phyloP scores from a whole-genome alignment of 2,797 vertebrate genomes.

The Rousettus madagascariensis region DNA sequence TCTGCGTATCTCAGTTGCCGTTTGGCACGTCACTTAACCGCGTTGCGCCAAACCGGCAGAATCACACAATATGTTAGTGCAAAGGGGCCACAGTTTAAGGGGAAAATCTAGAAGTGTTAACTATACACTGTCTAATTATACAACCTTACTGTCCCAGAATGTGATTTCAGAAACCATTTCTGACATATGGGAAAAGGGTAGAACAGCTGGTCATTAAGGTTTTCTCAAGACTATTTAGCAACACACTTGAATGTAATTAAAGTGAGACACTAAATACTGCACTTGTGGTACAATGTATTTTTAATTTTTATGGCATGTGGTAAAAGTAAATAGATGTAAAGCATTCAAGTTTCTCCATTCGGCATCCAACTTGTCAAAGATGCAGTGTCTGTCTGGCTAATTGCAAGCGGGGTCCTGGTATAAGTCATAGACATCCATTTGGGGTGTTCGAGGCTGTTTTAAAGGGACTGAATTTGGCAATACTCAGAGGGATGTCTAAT shows the following conservation, averaged over 20 bases:
- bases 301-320: conserved; percentile 88
- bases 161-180: conserved; percentile 87
- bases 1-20: conserved; percentile 82
- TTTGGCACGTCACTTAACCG: conserved; percentile 80
- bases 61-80: conserved; percentile 84
- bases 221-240: conserved; percentile 90
- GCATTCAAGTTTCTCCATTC: conserved; percentile 80
- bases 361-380: conserved; percentile 82
- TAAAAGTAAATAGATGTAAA: conserved; percentile 87
- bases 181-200: conserved; percentile 89
- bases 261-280: conserved; percentile 86
- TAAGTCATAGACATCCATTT: conserved; percentile 19
- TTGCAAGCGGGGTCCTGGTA: conserved; percentile 28
- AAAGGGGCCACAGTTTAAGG: conserved; percentile 84
- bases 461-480: not conserved
- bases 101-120: conserved; percentile 87
- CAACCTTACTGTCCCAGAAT: conserved; percentile 88
- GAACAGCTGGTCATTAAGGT: conserved; percentile 91
- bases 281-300: conserved; percentile 88
- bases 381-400: conserved; percentile 46
- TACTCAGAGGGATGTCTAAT: not conserved
- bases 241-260: conserved; percentile 90
- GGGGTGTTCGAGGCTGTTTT: not conserved
- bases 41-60: conserved; percentile 84
- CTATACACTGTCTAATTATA: conserved; percentile 88